phyloP scores from a whole-genome alignment of 2,888 invertebrate species.

The Drepana falcataria region DNA sequence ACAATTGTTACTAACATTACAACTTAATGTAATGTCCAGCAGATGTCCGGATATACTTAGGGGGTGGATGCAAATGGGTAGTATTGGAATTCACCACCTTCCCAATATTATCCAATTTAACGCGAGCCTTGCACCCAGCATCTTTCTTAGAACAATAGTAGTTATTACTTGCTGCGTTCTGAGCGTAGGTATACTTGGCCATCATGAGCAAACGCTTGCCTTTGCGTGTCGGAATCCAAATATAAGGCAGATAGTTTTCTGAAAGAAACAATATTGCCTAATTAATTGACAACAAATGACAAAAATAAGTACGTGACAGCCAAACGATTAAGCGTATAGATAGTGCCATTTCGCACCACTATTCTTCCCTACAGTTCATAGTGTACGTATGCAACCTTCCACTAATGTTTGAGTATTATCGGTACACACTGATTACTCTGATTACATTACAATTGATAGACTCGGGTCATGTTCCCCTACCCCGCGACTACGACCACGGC shows the following conservation, averaged over 20 bases:
- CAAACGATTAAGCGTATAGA: too few species aligned
- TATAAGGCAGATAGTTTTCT: conserved; percentile 6
- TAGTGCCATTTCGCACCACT: too few species aligned
- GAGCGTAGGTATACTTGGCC: conserved; percentile 18
- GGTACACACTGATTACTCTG: too few species aligned
- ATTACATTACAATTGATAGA: too few species aligned
- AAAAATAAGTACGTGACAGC: too few species aligned
- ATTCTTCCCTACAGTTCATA: too few species aligned
- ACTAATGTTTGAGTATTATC: too few species aligned
- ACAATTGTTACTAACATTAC: too few species aligned
- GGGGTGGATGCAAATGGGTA: conserved; percentile 30
- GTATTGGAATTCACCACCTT: background rate
- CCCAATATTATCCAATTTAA: conserved; percentile 15
- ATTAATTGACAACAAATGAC: too few species aligned
- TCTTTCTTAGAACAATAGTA: conserved; percentile 15
- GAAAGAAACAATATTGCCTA: conserved; percentile 5
- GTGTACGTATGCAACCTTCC: too few species aligned
- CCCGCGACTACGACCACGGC: too few species aligned
- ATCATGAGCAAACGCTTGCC: conserved; percentile 16
- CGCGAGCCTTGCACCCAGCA: conserved; percentile 21
- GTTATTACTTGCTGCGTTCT: conserved; percentile 4
- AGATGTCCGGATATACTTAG: conserved; percentile 22
- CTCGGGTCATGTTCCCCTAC: too few species aligned
- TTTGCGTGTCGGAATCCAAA: conserved; percentile 20
- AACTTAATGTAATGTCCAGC: conserved; percentile 21